Percentiles rank a stretch among this genome's conserved stretches.
These are phyloP conservation scores for Microplitis mediator DNA, from an alignment of 1,140 invertebrate genomes.

Conservation along the genomic window DNA sequence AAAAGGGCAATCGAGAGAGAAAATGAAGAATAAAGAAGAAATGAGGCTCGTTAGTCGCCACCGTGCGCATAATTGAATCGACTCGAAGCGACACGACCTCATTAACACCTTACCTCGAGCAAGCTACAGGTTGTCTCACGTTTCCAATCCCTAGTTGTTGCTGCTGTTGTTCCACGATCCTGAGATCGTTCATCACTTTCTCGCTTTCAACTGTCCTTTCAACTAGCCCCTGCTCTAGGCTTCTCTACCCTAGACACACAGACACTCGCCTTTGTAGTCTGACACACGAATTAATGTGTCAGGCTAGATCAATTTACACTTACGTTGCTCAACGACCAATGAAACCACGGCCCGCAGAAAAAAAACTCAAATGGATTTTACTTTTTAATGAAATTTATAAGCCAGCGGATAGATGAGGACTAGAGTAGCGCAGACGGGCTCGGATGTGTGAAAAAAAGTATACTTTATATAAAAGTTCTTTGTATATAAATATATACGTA, in stretches of 20 bases:
- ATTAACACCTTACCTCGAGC: slow-evolving; percentile 61
- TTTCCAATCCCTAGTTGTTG: slow-evolving; percentile 42
- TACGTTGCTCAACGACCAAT: too few species aligned
- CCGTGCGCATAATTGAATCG: slow-evolving; percentile 61
- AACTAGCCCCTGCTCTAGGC: neutral
- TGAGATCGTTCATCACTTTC: slow-evolving; percentile 11
- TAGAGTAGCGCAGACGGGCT: too few species aligned
- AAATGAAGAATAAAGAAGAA: neutral
- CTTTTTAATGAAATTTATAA: too few species aligned
- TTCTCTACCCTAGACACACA: too few species aligned
- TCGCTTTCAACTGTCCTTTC: slow-evolving; percentile 8
- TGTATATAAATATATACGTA: slow-evolving; percentile 43
- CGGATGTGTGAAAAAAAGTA: neutral
- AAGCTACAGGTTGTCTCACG: slow-evolving; percentile 60
- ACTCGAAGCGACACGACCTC: slow-evolving; percentile 62
- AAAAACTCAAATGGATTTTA: too few species aligned
- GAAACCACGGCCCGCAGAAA: too few species aligned
- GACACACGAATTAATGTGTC: too few species aligned
- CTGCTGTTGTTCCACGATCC: slow-evolving; percentile 23
- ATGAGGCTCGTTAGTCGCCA: slow-evolving; percentile 55
- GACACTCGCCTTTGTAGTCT: too few species aligned
- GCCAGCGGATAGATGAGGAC: too few species aligned
- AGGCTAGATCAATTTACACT: too few species aligned
- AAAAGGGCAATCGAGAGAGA: slow-evolving; percentile 48
- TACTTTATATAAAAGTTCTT: neutral